Evolutionary conservation across 2,797 vertebrate species (phyloP), one percentile per base, ranked within the genome.

Genomic region (Simalia tracyae): DNA sequence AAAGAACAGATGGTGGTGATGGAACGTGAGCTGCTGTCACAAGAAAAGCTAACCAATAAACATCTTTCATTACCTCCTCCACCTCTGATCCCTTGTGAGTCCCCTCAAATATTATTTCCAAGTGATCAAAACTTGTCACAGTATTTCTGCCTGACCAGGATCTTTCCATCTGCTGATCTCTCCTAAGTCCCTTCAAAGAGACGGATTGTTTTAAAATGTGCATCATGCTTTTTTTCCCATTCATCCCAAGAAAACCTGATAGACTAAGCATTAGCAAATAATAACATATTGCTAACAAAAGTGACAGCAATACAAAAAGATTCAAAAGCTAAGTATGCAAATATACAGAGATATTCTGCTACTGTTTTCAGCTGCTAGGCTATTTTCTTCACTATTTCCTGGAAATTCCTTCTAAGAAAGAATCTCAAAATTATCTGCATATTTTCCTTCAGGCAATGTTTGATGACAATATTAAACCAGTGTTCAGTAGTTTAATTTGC

Each of bases 1-100:
- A 93, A 22, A 50, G 81, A 86, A 95, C 97, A 97, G 96, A 97
- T 96, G 96, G 95, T 93, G 94, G 95, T 93, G 91, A 88, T 91
- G 95, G 94, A 94, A 93, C 92, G 63, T n/a, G 92, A 97, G 95
- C 95, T 92, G 76, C 92, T 90, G 92, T 95, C 90, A 92, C 76
- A 86, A 96, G 92, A 81, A 94, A 91, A 94, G 92, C 93, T 96
- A 91, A 93, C 0, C 12, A 95, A 94, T 95, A 64, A 28, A 59
- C 64, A 84, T 42, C 68, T 90, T 57, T 90, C 66, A 50, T 90
- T 87, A 60, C 28, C 17, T 42, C 94, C 92, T 94, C 22, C 59
- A 91, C 85, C 87, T 26, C 72, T 19, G 28, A 92, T 56, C 84
- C n/a, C 56, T 61, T 56, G 14, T 26, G 72, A 86, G 63, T n/a